Evolutionary conservation across 2,888 invertebrate species (phyloP), one percentile per base, ranked within the genome.

Genomic region (Orchesellides sinensis): DNA sequence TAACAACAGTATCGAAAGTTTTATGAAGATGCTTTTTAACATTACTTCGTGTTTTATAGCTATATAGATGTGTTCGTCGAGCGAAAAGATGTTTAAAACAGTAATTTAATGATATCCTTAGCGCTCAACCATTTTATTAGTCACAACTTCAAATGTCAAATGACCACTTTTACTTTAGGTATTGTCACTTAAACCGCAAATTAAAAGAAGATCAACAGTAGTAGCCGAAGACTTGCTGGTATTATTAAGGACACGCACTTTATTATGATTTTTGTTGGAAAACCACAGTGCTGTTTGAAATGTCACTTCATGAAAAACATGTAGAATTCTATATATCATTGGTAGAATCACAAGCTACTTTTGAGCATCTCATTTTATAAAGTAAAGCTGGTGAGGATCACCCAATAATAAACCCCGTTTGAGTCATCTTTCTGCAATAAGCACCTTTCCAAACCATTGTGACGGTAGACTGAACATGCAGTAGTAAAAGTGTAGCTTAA

Each of bases 151-250:
- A n/a, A n/a, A n/a, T 52, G 1, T 17, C 61, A 47, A 59, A 72
- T 12, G 59, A 59, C 29, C 49, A 61, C 73, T 74, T 63, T 74
- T 63, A 74, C 73, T 63, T 47, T 14, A 23, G 47, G 45, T 5
- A 47, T 27, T 61, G 27, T 73, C 63, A 63, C 49, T 63, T 6
- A 73, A 49, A 52, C 73, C 73, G 47, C 47, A 45, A 73, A 73
- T 47, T 66, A 66, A 49, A 25, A 66, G 47, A 47, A 47, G 23
- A 25, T 45, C 65, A 65, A 45, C 65, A 65, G n/a, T n/a, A n/a
- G n/a, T n/a, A n/a, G n/a, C n/a, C n/a, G n/a, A 45, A 45, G 45
- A 65, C 10, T 65, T 45, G 14, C 25, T 23, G 12, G 21, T 45
- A 65, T 65, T 23, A 45, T 40, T 40, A 65, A 45, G 21, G 23